A percentile compares a stretch with the other conserved stretches of the same genome.
phyloP scores from a whole-genome alignment of 2,113 vertebrate genomes.

The Amia ocellicauda region DNA sequence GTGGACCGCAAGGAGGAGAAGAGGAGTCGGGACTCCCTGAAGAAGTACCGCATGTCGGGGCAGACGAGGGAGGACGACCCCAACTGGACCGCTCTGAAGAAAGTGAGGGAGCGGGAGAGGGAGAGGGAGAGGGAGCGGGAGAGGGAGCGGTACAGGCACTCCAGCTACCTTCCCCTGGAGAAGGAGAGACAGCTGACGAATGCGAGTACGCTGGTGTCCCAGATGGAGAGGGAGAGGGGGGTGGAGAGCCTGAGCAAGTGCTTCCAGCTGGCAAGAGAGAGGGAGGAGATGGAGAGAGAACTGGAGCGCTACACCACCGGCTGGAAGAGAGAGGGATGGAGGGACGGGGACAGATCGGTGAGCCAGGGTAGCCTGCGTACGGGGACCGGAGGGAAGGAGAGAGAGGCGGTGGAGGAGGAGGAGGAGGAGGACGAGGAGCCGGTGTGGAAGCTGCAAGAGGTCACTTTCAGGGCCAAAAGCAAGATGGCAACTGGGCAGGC shows the following conservation, averaged over 20 bases:
- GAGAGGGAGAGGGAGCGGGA: constrained; percentile 43
- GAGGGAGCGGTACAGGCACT: constrained; percentile 20
- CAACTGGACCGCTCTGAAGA: not conserved
- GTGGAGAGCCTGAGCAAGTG: constrained; percentile 52
- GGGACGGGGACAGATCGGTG: constrained; percentile 6
- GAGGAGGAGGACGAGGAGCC: constrained; percentile 42
- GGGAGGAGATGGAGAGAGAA: constrained; percentile 60
- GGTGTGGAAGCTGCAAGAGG: constrained; percentile 64
- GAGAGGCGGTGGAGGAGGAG: constrained; percentile 19
- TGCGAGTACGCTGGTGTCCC: constrained; percentile 50
- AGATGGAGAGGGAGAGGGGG: constrained; percentile 52
- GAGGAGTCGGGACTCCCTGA: constrained; percentile 45
- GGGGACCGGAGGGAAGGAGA: constrained; percentile 8
- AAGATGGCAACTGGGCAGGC: constrained; percentile 47
- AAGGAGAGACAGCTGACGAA: constrained; percentile 49
- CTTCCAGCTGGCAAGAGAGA: constrained; percentile 56
- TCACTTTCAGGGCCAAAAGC: constrained; percentile 56
- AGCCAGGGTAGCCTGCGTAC: not conserved
- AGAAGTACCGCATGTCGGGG: constrained; percentile 25
- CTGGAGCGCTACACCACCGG: constrained; percentile 46
- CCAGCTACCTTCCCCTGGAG: constrained; percentile 44
- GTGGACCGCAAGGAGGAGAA: constrained; percentile 37
- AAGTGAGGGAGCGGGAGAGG: not conserved
- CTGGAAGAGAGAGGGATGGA: constrained; percentile 21
- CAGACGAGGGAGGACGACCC: not conserved